These are phyloP conservation scores for Hiodon alosoides DNA, from an alignment of 2,113 vertebrate genomes.

Conservation along the genomic window DNA sequence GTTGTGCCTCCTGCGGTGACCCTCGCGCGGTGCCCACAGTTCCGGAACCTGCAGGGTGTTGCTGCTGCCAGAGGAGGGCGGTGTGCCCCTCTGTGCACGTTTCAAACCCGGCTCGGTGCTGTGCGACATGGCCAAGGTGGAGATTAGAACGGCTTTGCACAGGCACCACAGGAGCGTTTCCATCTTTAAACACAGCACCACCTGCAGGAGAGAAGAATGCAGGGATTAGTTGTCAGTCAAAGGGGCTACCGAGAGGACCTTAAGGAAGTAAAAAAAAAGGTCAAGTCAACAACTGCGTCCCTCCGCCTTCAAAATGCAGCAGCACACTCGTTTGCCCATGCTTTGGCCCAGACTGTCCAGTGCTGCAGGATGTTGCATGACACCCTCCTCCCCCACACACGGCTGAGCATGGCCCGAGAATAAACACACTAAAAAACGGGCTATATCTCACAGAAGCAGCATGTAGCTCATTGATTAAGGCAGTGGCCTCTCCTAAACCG, in stretches of 20 bases:
- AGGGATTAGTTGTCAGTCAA: neutral
- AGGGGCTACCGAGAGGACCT: neutral
- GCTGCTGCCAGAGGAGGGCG: conserved; percentile 45
- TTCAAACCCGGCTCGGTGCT: conserved; percentile 42
- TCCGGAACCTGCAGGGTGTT: conserved; percentile 61
- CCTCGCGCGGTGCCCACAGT: conserved; percentile 42
- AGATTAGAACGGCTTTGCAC: conserved; percentile 40
- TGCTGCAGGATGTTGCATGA: too few species aligned
- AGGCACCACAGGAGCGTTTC: conserved; percentile 47
- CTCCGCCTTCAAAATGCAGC: too few species aligned
- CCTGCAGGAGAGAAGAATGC: conserved; percentile 41
- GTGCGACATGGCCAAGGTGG: conserved; percentile 37
- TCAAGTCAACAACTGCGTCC: too few species aligned
- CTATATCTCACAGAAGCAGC: too few species aligned
- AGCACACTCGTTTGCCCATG: too few species aligned
- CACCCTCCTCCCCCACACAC: too few species aligned
- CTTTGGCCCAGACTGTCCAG: too few species aligned
- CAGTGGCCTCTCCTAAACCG: too few species aligned
- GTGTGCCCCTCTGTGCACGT: conserved; percentile 44
- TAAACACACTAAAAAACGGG: too few species aligned
- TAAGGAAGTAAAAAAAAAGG: too few species aligned
- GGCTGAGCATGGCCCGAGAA: too few species aligned
- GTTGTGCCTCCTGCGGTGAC: conserved; percentile 52
- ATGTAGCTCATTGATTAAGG: too few species aligned
- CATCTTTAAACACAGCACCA: conserved; percentile 41